phyloP scores from a whole-genome alignment of 2,113 vertebrate species.

The Oncorhynchus clarkii region DNA sequence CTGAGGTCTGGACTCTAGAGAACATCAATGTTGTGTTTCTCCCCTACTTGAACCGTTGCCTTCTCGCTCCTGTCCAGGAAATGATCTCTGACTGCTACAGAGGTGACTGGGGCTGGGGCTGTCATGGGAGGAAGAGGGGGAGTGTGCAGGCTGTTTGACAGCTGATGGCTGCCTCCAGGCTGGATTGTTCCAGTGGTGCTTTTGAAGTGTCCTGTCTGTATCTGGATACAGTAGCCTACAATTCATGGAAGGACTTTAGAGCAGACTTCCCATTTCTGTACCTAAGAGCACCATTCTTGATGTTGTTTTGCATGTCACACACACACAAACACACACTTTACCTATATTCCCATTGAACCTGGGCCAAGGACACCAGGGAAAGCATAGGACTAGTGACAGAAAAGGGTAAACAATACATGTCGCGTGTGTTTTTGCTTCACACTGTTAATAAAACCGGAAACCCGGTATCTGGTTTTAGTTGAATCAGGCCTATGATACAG shows the following conservation, averaged over 20 bases:
- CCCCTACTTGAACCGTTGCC: slow-evolving; percentile 37
- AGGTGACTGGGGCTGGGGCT: background rate
- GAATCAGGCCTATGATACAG: too few relatives aligned
- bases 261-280: slow-evolving; percentile 9
- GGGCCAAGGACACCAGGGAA: background rate
- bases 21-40: slow-evolving; percentile 1
- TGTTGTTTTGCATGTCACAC: background rate
- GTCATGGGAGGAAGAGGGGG: slow-evolving; percentile 25
- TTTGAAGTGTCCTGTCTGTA: slow-evolving; percentile 50
- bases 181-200: slow-evolving; percentile 38
- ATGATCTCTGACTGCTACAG: slow-evolving; percentile 18
- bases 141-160: slow-evolving; percentile 36
- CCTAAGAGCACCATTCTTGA: background rate
- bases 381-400: background rate
- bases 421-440: too few relatives aligned
- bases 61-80: slow-evolving; percentile 17
- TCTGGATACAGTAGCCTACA: slow-evolving; percentile 31
- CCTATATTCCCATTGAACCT: background rate
- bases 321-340: background rate
- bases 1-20: background rate
- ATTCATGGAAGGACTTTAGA: slow-evolving; percentile 51
- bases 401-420: background rate
- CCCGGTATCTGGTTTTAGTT: too few relatives aligned
- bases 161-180: slow-evolving; percentile 49
- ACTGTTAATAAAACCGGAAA: too few relatives aligned